Evolutionary conservation across 92 coral and sea anemone genomes (phyloP), one percentile per base, ranked within the genome.

Genomic region (Micromussa lordhowensis): DNA sequence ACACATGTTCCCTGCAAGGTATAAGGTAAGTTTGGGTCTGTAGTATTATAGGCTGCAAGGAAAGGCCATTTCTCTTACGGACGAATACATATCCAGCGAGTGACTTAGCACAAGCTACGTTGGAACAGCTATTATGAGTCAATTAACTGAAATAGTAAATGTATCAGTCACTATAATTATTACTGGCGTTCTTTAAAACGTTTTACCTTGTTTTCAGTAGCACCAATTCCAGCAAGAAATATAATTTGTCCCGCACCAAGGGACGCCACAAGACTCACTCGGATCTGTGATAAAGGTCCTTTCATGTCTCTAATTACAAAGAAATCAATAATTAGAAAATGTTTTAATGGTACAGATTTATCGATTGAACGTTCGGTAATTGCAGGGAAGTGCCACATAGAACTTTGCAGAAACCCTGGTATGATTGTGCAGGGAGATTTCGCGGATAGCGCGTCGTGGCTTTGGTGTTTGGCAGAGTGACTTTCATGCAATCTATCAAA

Each of bases 241-340:
- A 85, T 85, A 11, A 77, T 76, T 75, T 85, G 88, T 7, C 82
- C 88, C 61, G 88, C 88, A 36, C 88, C 83, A 24, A 85, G 88
- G 12, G 76, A 85, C 30, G 82, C 26, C 19, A 85, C 88, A 6
- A 85, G 64, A 26, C 88, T 77, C 0, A 85, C 74, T n/a, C 88
- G 73, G 15, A 77, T 85, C 82, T 85, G 88, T 0, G 88, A 85
- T 44, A 85, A 77, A 26, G 88, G 88, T 17, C 63, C 61, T 40
- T 44, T 61, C 11, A 85, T 40, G 48, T 77, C 88, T 19, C 88
- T 85, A 53, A 7, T 53, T 16, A 28, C 40, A 58, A 24, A 54
- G 5, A 31, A 28, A 38, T 26, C 40, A 74, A 64, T 79, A 44
- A 79, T n/a, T 1, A 6, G 3, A 58, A 2, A 55, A 2, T 55